Conservation (phyloP, 1,140 invertebrate species). For the Bombus picipes region DNA sequence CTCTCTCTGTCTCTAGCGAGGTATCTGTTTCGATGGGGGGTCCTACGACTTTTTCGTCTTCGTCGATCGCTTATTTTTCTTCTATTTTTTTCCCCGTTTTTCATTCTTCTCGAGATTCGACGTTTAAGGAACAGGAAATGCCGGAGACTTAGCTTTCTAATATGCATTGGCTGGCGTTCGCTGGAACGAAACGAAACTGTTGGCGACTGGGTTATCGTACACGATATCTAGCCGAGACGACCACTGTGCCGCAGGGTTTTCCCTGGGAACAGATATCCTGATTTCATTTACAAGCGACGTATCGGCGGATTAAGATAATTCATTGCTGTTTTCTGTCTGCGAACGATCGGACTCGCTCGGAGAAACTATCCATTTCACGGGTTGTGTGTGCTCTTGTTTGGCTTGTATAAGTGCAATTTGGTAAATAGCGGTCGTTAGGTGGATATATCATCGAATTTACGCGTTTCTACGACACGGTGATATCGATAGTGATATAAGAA, state of each 20-base stretch:
- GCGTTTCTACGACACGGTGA: neutral
- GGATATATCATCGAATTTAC: neutral
- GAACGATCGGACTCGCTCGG: neutral
- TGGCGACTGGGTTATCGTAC: constrained; percentile 5
- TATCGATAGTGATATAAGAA: neutral
- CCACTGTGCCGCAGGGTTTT: neutral
- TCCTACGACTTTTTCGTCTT: neutral
- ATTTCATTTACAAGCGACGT: constrained; percentile 25
- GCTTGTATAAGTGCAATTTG: accelerated
- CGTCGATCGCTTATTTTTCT: neutral
- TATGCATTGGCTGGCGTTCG: constrained; percentile 12
- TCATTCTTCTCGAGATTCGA: neutral
- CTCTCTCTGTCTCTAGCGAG: too few species aligned
- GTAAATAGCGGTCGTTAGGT: neutral
- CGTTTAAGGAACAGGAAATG: neutral
- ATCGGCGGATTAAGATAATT: constrained; percentile 20
- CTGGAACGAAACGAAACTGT: neutral
- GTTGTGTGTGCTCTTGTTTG: neutral
- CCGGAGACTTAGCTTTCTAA: constrained; percentile 4
- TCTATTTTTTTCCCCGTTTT: too few species aligned
- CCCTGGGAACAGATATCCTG: constrained; percentile 17
- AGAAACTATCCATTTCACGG: neutral
- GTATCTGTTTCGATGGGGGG: constrained; percentile 12
- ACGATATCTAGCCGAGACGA: neutral
- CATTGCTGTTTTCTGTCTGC: neutral